Base-by-base conservation (phyloP, 2,113 vertebrate species). In the Burhinus bistriatus region DNA sequence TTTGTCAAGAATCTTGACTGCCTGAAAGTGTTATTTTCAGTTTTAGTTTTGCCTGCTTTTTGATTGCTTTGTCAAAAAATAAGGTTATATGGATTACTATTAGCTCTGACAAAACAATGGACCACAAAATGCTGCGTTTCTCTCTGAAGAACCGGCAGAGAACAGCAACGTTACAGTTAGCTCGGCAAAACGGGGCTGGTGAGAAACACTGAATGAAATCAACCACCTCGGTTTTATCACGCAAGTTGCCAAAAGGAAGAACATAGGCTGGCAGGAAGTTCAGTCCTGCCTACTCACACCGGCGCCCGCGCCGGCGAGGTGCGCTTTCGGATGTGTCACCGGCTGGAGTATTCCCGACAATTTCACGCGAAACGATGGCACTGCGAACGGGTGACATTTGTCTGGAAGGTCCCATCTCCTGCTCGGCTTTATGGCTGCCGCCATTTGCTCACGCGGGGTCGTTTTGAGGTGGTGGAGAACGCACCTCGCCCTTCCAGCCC, bases 391-490 rank as follows among this genome's bases (percentile, higher is more conserved):
- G 57, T 22, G 73, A 79, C 66, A 25, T 40, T 72, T 61, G 71
- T 89, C 77, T 65, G 49, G 68, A 91, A 95, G 69, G 76, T 42
- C 89, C 83, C 36, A n/a, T 40, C 59, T 88, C 38, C 47, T 1
- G 1, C 49, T 61, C 2, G 20, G 87, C 71, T 36, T 2, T 0
- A 1, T 4, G 34, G 49, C 58, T 21, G 55, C 59, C 13, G 17
- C 45, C 85, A 51, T 90, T 94, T 83, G 58, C 61, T 91, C 12
- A 1, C 1, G 42, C 42, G 45, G 40, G 25, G 11, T 54, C 13
- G 0, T 73, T 76, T 29, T 5, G 76, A 85, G 58, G 49, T 0
- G 0, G n/a, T 15, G 45, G 42, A 40, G 58, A 82, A 55, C 0
- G 2, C 52, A 42, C 30, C 36, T 61, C 4, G 12, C 19, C 57